Evolutionary conservation across 2,888 invertebrate species (phyloP), one percentile per base, ranked within the genome.

Genomic region (Spisula subtruncata): DNA sequence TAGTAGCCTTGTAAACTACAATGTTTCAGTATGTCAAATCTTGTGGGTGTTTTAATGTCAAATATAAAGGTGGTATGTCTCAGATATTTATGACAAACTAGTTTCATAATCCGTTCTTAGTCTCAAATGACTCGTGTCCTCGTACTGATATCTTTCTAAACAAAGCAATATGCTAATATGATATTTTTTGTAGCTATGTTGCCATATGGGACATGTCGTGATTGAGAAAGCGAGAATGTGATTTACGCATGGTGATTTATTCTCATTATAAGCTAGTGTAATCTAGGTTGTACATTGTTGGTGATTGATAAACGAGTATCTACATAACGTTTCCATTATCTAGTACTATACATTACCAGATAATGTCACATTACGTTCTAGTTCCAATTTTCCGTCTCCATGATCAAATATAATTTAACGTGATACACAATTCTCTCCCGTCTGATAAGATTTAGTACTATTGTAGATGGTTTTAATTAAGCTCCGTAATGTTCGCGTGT

Each of bases 401-500:
- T 75, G 75, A 75, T 75, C 29, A 14, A 75, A 75, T 32, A 75
- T 75, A 75, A 75, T 75, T 35, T 32, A 18, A 75, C 75, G 75
- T 75, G 75, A 75, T 35, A 75, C 35, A 5, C 32, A 75, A 75
- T 32, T 75, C 29, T 75, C 16, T 35, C 32, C n/a, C n/a, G n/a
- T 75, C 29, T 75, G 75, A 75, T 75, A 12, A 18, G 35, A 5
- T 18, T 32, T 35, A 32, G 16, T 32, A 75, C 75, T 35, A 14
- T 75, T 16, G 75, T 35, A 35, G 32, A 14, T 32, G n/a, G 14
- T 12, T 75, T 75, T 75, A 75, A 75, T 75, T 75, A 75, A 75
- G 32, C 25, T 18, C 29, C 14, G 35, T 35, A 18, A 10, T 35
- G 32, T 18, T 32, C 32, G 75, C 75, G 75, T 75, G 75, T 18